Conservation (phyloP, 2,797 vertebrate genomes). For the Chanos chanos region DNA sequence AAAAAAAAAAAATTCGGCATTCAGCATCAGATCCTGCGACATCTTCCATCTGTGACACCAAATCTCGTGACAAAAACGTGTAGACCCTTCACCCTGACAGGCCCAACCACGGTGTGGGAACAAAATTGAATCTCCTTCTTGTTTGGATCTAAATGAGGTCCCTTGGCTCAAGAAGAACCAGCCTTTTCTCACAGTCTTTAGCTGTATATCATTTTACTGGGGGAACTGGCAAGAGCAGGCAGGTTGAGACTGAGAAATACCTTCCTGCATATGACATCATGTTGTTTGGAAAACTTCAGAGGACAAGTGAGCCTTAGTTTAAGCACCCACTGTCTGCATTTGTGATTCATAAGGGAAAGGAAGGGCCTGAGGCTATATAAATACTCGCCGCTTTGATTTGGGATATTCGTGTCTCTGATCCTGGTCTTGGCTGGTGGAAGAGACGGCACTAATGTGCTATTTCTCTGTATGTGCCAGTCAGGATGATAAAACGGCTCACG, state of each 20-base stretch:
- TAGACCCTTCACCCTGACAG: too few species aligned
- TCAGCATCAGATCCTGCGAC: too few species aligned
- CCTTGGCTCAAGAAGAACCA: constrained; percentile 73
- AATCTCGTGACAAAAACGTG: too few species aligned
- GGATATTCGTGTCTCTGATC: background rate
- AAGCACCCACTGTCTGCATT: constrained; percentile 14
- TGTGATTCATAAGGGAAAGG: constrained; percentile 13
- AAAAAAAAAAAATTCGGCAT: too few species aligned
- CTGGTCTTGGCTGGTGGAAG: background rate
- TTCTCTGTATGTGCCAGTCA: constrained; percentile 1
- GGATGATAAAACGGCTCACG: too few species aligned
- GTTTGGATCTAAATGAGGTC: constrained; percentile 76
- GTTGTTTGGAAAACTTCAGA: constrained; percentile 25
- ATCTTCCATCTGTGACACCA: too few species aligned
- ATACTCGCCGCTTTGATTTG: constrained; percentile 20
- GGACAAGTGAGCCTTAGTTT: constrained; percentile 21
- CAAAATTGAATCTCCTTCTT: constrained; percentile 70
- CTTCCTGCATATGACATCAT: constrained; percentile 74
- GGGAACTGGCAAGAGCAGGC: constrained; percentile 73
- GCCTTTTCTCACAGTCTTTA: constrained; percentile 69
- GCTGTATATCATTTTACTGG: constrained; percentile 70
- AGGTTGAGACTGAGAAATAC: constrained; percentile 76
- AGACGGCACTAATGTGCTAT: constrained; percentile 5
- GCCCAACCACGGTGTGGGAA: constrained; percentile 44
- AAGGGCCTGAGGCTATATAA: constrained; percentile 21